These are phyloP conservation scores for Dynastes hyllus DNA, from an alignment of 2,888 invertebrate genomes.

Conservation along the genomic window DNA sequence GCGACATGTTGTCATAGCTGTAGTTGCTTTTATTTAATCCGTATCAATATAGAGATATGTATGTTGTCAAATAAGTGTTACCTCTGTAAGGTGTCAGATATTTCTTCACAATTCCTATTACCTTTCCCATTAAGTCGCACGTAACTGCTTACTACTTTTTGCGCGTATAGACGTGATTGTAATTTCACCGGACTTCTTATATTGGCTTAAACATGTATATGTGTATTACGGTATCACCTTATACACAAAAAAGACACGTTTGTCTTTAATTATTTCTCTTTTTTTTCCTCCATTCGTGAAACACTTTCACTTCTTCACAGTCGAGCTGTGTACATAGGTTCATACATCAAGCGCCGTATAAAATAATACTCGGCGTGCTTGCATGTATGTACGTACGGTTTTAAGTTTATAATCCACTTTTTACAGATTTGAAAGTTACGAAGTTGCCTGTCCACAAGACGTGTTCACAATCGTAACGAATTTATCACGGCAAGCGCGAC, in stretches of 20 bases:
- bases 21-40: no score
- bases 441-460: conserved; percentile 24
- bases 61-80: no score
- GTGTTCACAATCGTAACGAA: conserved; percentile 35
- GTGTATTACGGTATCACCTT: neutral
- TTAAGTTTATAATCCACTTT: conserved; percentile 30
- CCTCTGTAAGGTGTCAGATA: no score
- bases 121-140: no score
- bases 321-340: neutral
- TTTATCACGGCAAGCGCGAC: conserved; percentile 27
- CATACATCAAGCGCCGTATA: conserved; percentile 8
- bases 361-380: neutral
- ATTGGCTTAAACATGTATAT: neutral
- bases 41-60: no score
- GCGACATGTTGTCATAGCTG: no score
- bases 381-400: neutral
- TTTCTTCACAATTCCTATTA: no score
- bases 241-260: conserved; percentile 16
- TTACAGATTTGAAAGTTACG: conserved; percentile 37
- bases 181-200: neutral
- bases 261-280: conserved; percentile 22
- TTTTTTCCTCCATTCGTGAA: conserved; percentile 10
- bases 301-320: conserved; percentile 30
- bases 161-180: neutral
- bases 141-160: neutral